phyloP scores from a whole-genome alignment of 2,797 vertebrate genomes.

The Hapalemur alaotrensis region DNA sequence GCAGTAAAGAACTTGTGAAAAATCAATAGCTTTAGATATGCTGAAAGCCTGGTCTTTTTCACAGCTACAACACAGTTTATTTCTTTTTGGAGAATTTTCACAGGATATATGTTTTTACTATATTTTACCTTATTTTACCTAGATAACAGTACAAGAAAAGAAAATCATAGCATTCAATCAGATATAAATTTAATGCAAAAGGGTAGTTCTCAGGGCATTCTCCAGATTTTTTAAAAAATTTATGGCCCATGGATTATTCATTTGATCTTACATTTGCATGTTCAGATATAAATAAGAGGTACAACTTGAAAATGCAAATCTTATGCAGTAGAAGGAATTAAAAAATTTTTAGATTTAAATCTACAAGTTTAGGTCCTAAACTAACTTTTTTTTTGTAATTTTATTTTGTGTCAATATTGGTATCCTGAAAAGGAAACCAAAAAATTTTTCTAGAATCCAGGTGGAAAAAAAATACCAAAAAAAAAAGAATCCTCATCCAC shows the following conservation, averaged over 20 bases:
- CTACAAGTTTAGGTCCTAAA: neutral
- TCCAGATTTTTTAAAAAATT: neutral
- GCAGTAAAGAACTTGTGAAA: neutral
- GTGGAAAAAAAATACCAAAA: neutral
- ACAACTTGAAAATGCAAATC: neutral
- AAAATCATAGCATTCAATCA: neutral
- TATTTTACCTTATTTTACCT: neutral
- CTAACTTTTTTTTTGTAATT: neutral
- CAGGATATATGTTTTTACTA: neutral
- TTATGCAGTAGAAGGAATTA: neutral
- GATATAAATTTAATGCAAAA: neutral
- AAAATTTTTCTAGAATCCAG: neutral
- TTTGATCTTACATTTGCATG: neutral
- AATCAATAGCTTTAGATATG: neutral
- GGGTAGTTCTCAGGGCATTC: neutral
- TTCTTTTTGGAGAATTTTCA: conserved; percentile 40
- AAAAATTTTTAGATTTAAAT: neutral
- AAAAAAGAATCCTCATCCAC: neutral
- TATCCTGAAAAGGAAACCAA: neutral
- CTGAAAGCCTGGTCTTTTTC: neutral
- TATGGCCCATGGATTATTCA: neutral
- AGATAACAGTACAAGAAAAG: neutral
- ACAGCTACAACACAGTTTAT: neutral
- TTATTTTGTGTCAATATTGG: neutral
- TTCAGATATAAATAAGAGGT: neutral